These are phyloP conservation scores for Rhopalosiphum maidis DNA, from an alignment of 1,140 invertebrate species.

Conservation along the genomic window DNA sequence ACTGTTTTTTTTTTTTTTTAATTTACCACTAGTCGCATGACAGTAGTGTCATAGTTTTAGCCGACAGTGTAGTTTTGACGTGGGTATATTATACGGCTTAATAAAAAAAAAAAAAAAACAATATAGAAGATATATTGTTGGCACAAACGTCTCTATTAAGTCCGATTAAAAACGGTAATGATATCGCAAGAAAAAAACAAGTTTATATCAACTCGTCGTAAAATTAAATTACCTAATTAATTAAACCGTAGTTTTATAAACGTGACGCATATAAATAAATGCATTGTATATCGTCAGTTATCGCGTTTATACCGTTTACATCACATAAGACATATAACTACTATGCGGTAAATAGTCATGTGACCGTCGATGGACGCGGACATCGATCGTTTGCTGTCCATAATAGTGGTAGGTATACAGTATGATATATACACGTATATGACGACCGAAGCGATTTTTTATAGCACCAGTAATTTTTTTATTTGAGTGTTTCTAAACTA, in stretches of 20 bases:
- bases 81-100: neutral
- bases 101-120: neutral
- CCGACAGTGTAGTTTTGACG: neutral
- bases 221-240: neutral
- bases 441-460: neutral
- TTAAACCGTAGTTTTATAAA: neutral
- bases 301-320: neutral
- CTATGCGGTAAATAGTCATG: neutral
- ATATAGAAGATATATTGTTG: neutral
- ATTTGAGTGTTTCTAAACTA: neutral
- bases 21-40: neutral
- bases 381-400: neutral
- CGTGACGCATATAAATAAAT: neutral
- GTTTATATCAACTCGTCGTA: neutral
- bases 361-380: neutral
- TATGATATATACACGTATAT: neutral
- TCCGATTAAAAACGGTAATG: neutral
- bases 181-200: neutral
- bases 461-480: neutral
- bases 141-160: neutral
- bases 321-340: neutral
- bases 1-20: neutral
- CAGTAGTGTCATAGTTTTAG: neutral
- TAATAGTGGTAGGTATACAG: neutral
- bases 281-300: neutral